A percentile compares a stretch with the other conserved stretches of the same genome.
Evolutionary conservation across 2,797 vertebrate genomes (phyloP).

Genomic region (Florisuga fusca): DNA sequence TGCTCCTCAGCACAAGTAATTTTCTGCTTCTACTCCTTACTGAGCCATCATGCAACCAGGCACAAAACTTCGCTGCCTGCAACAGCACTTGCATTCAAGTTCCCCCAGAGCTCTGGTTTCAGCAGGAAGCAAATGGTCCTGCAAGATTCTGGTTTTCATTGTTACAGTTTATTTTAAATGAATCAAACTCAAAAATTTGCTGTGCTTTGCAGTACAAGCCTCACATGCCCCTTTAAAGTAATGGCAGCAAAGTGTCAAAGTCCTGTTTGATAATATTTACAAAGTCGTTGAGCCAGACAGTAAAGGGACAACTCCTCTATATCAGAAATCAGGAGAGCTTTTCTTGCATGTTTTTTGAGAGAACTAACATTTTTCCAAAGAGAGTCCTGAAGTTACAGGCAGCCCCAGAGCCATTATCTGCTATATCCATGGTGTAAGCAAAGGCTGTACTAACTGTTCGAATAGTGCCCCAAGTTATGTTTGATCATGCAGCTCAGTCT

Average conservation of each 20-base stretch:
- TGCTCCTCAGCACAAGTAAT: background rate
- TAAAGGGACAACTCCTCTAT: background rate
- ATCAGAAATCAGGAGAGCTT: background rate
- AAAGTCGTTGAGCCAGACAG: background rate
- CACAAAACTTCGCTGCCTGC: background rate
- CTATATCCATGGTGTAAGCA: background rate
- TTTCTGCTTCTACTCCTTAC: background rate
- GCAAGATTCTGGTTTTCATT: background rate
- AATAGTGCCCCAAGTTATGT: fast-evolving
- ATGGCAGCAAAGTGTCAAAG: background rate
- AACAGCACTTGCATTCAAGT: background rate
- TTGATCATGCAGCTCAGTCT: background rate
- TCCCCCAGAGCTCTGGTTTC: background rate
- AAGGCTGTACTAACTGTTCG: background rate
- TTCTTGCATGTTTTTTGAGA: background rate
- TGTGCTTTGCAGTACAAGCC: background rate
- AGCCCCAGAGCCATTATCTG: background rate
- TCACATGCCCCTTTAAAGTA: background rate
- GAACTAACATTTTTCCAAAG: background rate
- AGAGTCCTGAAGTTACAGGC: background rate
- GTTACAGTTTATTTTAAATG: background rate
- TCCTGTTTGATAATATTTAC: background rate
- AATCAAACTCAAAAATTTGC: background rate
- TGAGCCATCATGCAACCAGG: background rate
- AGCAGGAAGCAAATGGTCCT: background rate